phyloP scores from a whole-genome alignment of 2,888 invertebrate species.

The Gisinianus flammeolus region DNA sequence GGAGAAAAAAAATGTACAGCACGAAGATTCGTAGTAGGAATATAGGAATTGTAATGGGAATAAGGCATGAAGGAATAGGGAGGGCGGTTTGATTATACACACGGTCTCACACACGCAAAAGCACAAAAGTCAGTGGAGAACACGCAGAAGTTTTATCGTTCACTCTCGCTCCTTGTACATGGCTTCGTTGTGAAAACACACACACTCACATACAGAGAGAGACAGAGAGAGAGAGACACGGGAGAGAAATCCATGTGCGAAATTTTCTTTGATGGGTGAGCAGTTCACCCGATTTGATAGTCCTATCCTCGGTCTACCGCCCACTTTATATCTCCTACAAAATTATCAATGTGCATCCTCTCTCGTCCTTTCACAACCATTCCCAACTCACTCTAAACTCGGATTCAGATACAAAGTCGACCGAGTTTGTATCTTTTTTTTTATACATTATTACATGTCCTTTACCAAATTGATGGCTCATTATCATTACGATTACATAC shows the following conservation, averaged over 20 bases:
- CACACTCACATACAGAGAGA: not conserved
- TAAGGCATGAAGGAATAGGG: not conserved
- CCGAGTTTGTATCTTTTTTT: no score
- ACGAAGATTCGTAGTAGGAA: not conserved
- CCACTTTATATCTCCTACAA: constrained; percentile 36
- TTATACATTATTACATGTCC: no score
- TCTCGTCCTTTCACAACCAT: not conserved
- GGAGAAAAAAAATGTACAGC: not conserved
- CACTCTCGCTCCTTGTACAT: not conserved
- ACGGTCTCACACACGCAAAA: constrained; percentile 26
- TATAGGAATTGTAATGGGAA: not conserved
- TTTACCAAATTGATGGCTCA: no score
- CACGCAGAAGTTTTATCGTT: constrained; percentile 27
- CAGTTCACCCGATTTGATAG: constrained; percentile 40
- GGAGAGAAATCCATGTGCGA: constrained; percentile 36
- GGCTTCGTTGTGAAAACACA: not conserved
- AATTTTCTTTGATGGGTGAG: constrained; percentile 37
- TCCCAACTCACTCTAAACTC: not conserved
- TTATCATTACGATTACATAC: no score
- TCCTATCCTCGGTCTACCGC: constrained; percentile 31
- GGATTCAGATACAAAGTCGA: no score
- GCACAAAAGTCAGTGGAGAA: constrained; percentile 37
- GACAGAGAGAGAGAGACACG: constrained; percentile 9
- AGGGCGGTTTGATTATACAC: constrained; percentile 30
- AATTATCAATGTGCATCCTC: constrained; percentile 2